phyloP scores from a whole-genome alignment of 2,113 vertebrate species.

The Xiphophorus hellerii region DNA sequence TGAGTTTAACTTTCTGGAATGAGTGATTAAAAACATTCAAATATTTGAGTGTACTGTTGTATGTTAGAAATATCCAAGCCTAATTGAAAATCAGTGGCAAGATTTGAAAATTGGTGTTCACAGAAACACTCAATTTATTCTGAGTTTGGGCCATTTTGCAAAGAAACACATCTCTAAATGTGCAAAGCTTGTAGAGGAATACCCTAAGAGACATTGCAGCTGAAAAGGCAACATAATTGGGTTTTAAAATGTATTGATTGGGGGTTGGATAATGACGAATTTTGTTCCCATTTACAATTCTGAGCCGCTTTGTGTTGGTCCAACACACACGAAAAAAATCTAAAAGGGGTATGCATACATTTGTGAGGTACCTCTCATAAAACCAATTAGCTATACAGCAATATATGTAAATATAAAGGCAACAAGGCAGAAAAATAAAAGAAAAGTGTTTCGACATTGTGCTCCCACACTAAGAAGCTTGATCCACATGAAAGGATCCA shows the following conservation, averaged over 20 bases:
- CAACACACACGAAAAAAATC: neutral
- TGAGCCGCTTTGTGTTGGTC: neutral
- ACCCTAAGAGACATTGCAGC: neutral
- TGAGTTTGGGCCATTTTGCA: neutral
- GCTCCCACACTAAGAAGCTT: no score
- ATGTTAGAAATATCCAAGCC: neutral
- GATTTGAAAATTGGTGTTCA: neutral
- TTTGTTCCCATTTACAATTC: neutral
- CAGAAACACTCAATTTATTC: neutral
- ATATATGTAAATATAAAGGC: neutral
- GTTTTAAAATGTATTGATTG: neutral
- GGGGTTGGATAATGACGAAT: neutral
- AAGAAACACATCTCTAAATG: neutral
- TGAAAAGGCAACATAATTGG: neutral
- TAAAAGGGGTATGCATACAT: neutral
- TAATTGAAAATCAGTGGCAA: neutral
- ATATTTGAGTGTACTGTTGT: neutral
- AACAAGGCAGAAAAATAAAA: neutral
- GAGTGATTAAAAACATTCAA: neutral
- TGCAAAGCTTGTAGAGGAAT: neutral
- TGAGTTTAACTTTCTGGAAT: neutral
- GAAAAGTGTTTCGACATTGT: no score
- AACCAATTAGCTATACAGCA: neutral
- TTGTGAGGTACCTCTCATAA: neutral
- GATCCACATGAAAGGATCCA: neutral